These are phyloP conservation scores for Todus mexicanus DNA, from an alignment of 2,797 vertebrate genomes.

Conservation along the genomic window DNA sequence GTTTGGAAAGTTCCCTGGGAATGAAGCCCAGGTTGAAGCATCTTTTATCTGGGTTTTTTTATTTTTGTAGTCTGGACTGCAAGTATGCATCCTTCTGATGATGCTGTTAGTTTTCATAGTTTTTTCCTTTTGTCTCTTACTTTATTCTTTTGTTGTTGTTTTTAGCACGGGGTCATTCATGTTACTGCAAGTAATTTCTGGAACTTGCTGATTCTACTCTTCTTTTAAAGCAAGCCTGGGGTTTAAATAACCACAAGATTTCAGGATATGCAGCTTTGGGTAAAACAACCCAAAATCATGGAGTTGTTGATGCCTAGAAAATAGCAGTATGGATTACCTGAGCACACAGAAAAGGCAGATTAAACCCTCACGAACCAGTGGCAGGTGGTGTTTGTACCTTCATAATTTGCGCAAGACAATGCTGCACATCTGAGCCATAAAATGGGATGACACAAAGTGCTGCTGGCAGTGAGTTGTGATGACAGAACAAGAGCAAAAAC, in stretches of 20 bases:
- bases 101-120: background rate
- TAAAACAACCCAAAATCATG: background rate
- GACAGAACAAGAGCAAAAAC: background rate
- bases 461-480: background rate
- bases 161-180: background rate
- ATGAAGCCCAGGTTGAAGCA: background rate
- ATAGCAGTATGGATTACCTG: background rate
- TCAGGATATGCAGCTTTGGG: background rate
- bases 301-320: background rate
- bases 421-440: background rate
- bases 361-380: background rate
- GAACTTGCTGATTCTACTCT: background rate
- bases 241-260: background rate
- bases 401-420: background rate
- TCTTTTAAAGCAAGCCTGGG: background rate
- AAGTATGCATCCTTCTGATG: background rate
- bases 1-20: background rate
- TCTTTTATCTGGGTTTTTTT: background rate
- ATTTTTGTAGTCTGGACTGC: background rate
- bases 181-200: background rate
- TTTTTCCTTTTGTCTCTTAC: background rate
- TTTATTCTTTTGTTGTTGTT: background rate
- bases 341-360: background rate
- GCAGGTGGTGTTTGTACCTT: conserved; percentile 19
- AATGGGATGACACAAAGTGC: background rate